Evolutionary conservation across 2,888 invertebrate species (phyloP).

Genomic region (Drosophila percnosoma): DNA sequence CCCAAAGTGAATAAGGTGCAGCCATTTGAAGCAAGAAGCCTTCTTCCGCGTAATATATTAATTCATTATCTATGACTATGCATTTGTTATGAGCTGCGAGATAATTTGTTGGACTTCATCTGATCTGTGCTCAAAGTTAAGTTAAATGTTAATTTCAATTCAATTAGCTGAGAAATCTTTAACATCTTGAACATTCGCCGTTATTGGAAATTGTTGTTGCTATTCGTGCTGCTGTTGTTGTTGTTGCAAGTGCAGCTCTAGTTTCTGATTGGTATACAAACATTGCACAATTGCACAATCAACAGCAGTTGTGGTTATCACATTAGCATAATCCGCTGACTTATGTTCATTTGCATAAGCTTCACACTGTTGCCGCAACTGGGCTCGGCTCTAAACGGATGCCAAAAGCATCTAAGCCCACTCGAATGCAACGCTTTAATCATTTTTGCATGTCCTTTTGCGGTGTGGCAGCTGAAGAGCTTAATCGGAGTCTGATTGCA

Average conservation of each 20-base stretch:
- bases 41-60: background rate
- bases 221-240: background rate
- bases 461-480: background rate
- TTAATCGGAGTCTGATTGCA: background rate
- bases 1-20: background rate
- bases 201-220: slow-evolving; percentile 23
- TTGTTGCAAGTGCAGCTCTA: slow-evolving; percentile 27
- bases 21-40: background rate
- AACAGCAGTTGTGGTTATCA: slow-evolving; percentile 33
- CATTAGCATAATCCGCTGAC: slow-evolving; percentile 74
- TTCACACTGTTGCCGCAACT: slow-evolving; percentile 30
- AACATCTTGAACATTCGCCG: slow-evolving; percentile 13
- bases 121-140: background rate
- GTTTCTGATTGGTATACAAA: slow-evolving; percentile 48
- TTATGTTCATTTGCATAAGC: slow-evolving; percentile 74
- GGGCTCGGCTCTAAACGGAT: slow-evolving; percentile 1
- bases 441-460: slow-evolving; percentile 10
- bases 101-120: slow-evolving; percentile 1
- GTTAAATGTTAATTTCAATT: slow-evolving; percentile 17
- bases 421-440: background rate
- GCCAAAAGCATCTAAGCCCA: slow-evolving; percentile 7
- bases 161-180: slow-evolving; percentile 43
- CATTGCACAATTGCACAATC: slow-evolving; percentile 58
- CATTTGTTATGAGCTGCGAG: background rate
- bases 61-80: background rate